Evolutionary conservation across 1,140 invertebrate genomes (phyloP).

Genomic region (Watersipora subatra): DNA sequence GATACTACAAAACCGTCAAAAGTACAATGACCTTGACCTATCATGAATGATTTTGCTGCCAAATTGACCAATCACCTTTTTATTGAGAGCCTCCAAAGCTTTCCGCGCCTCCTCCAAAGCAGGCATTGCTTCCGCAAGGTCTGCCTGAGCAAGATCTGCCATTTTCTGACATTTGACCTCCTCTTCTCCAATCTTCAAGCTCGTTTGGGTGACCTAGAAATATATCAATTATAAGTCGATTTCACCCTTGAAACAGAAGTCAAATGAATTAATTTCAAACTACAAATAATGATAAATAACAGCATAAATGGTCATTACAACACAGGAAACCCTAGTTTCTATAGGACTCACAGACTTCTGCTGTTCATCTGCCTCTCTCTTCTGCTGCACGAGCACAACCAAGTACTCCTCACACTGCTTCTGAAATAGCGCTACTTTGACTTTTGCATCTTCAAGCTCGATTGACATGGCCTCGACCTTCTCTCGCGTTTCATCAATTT

Average conservation of each 20-base stretch:
- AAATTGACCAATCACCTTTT: too few relatives aligned
- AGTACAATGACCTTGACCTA: too few relatives aligned
- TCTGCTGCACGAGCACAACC: constrained; percentile 59
- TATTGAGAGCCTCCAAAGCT: constrained; percentile 67
- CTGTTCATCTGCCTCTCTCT: constrained; percentile 63
- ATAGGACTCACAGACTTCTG: constrained; percentile 31
- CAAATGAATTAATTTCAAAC: constrained; percentile 2
- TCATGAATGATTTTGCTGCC: too few relatives aligned
- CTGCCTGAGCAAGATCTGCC: constrained; percentile 60
- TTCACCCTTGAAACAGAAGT: not conserved
- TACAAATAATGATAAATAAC: not conserved
- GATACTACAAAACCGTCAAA: too few relatives aligned
- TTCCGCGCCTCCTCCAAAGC: constrained; percentile 66
- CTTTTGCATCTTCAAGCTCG: constrained; percentile 62
- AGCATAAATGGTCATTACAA: too few relatives aligned
- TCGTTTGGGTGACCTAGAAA: constrained; percentile 35
- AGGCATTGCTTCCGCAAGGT: constrained; percentile 68
- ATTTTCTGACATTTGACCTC: constrained; percentile 62
- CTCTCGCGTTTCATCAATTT: constrained; percentile 57
- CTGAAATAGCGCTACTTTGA: constrained; percentile 55
- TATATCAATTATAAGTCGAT: too few relatives aligned
- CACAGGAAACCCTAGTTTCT: too few relatives aligned
- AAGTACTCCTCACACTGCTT: constrained; percentile 60
- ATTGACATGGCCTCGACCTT: constrained; percentile 57
- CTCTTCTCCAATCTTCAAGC: constrained; percentile 58